Conservation (phyloP, 1,140 invertebrate species). For the Mesaphorura yosii region DNA sequence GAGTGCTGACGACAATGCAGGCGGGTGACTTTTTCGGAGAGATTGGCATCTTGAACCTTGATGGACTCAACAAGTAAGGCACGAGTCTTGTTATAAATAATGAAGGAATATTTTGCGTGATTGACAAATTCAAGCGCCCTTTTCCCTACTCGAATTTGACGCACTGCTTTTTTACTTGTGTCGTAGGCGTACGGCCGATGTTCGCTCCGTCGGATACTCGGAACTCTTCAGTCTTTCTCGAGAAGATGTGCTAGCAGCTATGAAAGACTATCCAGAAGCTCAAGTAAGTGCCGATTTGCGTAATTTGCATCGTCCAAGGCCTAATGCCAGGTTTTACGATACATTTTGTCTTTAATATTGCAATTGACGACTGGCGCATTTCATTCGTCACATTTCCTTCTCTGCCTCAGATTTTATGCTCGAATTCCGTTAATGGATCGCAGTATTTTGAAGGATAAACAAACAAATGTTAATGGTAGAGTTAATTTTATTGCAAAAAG, state of each 20-base stretch:
- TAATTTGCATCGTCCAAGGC: neutral
- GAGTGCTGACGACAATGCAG: conserved; percentile 89
- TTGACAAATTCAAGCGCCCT: too few species aligned
- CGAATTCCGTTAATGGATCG: too few species aligned
- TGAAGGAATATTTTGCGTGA: too few species aligned
- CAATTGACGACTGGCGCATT: too few species aligned
- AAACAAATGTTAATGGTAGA: too few species aligned
- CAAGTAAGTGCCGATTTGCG: conserved; percentile 48
- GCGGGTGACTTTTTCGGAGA: conserved; percentile 96
- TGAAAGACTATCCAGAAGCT: conserved; percentile 94
- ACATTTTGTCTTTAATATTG: neutral
- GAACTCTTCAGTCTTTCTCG: conserved; percentile 87
- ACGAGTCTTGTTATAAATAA: neutral
- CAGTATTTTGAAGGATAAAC: too few species aligned
- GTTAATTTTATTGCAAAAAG: too few species aligned
- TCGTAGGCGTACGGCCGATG: conserved; percentile 81
- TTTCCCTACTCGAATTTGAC: neutral
- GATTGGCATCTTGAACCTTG: conserved; percentile 90
- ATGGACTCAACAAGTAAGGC: conserved; percentile 86
- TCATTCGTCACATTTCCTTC: neutral
- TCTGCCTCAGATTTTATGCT: too few species aligned
- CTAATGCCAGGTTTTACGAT: neutral
- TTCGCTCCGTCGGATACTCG: conserved; percentile 87
- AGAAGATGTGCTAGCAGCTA: conserved; percentile 85
- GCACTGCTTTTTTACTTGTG: conserved; percentile 16